Evolutionary conservation across 2,113 vertebrate genomes (phyloP), one percentile per base, ranked within the genome.

Genomic region (Phoxinus phoxinus): DNA sequence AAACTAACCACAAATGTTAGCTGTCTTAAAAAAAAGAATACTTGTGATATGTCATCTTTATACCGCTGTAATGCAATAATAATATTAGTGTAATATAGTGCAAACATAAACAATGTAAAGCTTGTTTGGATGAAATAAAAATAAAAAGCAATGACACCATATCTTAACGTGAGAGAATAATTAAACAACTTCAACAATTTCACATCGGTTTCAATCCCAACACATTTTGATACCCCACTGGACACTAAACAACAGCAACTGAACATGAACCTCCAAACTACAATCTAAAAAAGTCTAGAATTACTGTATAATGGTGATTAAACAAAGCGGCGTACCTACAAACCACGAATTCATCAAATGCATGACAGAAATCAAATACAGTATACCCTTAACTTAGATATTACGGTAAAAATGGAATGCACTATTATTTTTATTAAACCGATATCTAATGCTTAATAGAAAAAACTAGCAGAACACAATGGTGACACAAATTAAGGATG

Each of bases 391-490:
- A 61, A 13, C 1, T 2, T 7, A 32, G 63, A 30, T 3, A 27
- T 65, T 65, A 17, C 13, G 7, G 13, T 65, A 12, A 9, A 8
- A 69, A 69, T 35, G 17, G 9, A 69, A 69, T 11, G 21, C 17
- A 69, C 19, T 3, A 67, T 3, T 41, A 41, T 41, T 35, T 19
- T 15, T 27, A 32, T 67, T 3, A 67, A 67, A 67, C 15, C 0
- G 25, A 17, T 30, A 65, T 32, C 15, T 35, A 9, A 19, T 35
- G 7, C 63, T 35, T 67, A 37, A 35, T 21, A 35, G 35, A 69
- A 37, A 25, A 69, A 69, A 69, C 8, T 69, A 69, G 3, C 71
- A 74, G 44, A 74, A 48, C 23, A 74, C 72, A 74, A 27, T 51
- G 72, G 72, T 6, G 6, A 48, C 41, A 46, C 71, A 15, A 48